A percentile compares a stretch with the other conserved stretches of the same genome.
Conservation (phyloP, 1,140 invertebrate genomes). For the Brachystomella parvula region DNA sequence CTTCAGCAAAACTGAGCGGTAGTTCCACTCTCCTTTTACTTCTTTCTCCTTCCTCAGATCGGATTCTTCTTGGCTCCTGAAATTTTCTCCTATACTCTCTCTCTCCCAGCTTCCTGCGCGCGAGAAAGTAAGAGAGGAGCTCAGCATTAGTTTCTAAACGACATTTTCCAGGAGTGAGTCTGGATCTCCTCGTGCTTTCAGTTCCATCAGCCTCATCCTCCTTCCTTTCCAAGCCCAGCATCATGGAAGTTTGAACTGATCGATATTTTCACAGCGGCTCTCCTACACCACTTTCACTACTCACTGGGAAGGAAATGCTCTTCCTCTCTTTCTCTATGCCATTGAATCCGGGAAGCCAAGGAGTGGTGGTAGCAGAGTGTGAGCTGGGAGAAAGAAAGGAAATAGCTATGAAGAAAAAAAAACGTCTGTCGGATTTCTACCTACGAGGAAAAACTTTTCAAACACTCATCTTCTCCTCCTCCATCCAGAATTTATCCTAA, state of each 20-base stretch:
- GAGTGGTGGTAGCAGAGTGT: no score
- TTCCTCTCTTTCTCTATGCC: background rate
- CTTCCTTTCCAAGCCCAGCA: background rate
- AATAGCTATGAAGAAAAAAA: background rate
- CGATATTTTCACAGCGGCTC: background rate
- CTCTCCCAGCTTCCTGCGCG: no score
- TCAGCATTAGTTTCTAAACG: slow-evolving; percentile 7
- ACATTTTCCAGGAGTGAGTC: slow-evolving; percentile 11
- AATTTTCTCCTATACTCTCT: no score
- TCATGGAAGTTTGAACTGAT: background rate
- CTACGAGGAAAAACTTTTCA: background rate
- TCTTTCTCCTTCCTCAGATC: background rate
- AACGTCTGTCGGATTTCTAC: background rate
- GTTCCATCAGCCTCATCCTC: background rate
- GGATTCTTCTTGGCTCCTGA: background rate
- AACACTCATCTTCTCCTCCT: no score
- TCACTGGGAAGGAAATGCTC: background rate
- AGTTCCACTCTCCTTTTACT: background rate
- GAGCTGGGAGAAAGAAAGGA: background rate
- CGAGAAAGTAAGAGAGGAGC: background rate
- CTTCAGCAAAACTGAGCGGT: background rate
- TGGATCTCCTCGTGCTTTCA: background rate
- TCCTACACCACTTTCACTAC: background rate
- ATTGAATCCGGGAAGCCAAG: no score
- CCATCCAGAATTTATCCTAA: no score